Percentiles rank a stretch among this genome's conserved stretches.
Conservation (phyloP, 1,140 invertebrate species). For the Drosophila equinoxialis region DNA sequence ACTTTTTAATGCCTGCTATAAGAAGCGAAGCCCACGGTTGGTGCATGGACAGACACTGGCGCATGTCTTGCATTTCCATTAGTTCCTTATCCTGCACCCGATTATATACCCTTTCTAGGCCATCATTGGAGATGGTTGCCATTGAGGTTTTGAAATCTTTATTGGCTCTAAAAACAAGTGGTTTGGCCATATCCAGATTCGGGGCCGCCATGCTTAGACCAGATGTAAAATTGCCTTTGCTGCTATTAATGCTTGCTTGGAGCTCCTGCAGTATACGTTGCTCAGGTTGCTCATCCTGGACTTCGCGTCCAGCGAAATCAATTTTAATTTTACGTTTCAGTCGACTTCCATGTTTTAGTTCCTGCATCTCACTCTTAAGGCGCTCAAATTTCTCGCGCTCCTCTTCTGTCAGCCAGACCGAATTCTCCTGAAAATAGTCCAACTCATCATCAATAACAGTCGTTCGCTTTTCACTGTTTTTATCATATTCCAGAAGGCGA, state of each 20-base stretch:
- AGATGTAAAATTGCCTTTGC: conserved; percentile 25
- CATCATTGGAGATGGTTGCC: conserved; percentile 36
- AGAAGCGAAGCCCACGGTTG: conserved; percentile 98
- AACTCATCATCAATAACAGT: conserved; percentile 97
- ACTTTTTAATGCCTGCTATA: conserved; percentile 96
- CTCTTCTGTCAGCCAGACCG: conserved; percentile 90
- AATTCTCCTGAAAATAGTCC: conserved; percentile 93
- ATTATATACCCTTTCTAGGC: conserved; percentile 74
- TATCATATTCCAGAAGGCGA: conserved; percentile 93
- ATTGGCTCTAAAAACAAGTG: conserved; percentile 33
- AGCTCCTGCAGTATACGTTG: conserved; percentile 84
- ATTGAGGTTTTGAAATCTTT: conserved; percentile 42
- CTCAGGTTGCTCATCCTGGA: conserved; percentile 84
- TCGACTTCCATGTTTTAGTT: conserved; percentile 88
- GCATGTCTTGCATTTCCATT: conserved; percentile 94
- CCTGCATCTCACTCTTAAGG: conserved; percentile 88
- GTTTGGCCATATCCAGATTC: conserved; percentile 52
- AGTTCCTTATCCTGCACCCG: conserved; percentile 93
- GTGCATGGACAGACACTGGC: conserved; percentile 96
- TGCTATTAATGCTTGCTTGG: conserved; percentile 74
- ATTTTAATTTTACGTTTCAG: conserved; percentile 89
- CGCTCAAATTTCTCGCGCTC: conserved; percentile 88
- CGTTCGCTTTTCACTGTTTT: conserved; percentile 92
- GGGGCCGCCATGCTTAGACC: conserved; percentile 23
- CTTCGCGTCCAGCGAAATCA: conserved; percentile 90